Conservation (phyloP, 92 coral and sea anemone species). For the Plumapathes pennacea region DNA sequence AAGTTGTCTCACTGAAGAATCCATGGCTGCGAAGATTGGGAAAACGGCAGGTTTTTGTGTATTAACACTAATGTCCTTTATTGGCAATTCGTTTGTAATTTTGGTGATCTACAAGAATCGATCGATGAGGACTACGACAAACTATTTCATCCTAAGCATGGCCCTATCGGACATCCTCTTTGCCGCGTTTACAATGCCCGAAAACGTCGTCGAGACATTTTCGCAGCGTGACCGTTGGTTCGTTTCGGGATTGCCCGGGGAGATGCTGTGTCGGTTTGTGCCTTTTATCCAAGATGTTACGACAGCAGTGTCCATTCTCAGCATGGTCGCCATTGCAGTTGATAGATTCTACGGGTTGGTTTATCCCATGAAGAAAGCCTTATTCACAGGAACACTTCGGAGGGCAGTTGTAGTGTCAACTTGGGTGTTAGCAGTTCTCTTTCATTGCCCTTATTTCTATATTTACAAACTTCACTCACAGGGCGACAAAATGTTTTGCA, state of each 20-base stretch:
- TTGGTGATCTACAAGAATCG: slow-evolving; percentile 50
- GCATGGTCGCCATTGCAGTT: slow-evolving; percentile 56
- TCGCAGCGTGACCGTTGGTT: slow-evolving; percentile 33
- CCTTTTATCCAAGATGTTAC: slow-evolving; percentile 49
- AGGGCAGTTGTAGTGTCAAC: slow-evolving; percentile 21
- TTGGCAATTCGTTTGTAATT: slow-evolving; percentile 46
- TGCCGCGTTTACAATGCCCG: slow-evolving; percentile 41
- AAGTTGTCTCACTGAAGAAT: slow-evolving; percentile 9
- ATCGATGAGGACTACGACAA: slow-evolving; percentile 55
- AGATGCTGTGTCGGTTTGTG: slow-evolving; percentile 39
- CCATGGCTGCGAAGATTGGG: slow-evolving; percentile 1
- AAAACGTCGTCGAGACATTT: slow-evolving; percentile 13
- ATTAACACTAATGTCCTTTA: slow-evolving; percentile 31
- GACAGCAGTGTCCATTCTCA: slow-evolving; percentile 62
- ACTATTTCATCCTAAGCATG: slow-evolving; percentile 65
- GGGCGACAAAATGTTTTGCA: slow-evolving; percentile 5
- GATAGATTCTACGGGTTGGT: slow-evolving; percentile 61
- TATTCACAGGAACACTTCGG: slow-evolving; percentile 21
- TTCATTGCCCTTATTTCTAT: slow-evolving; percentile 53
- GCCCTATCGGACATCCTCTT: slow-evolving; percentile 58
- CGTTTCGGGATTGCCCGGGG: slow-evolving; percentile 39
- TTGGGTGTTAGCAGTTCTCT: slow-evolving; percentile 30
- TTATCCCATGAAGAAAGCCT: slow-evolving; percentile 52
- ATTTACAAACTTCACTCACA: slow-evolving; percentile 19
- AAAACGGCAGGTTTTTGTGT: slow-evolving; percentile 47